Percentiles rank a stretch among this genome's conserved stretches.
Conservation (phyloP, 1,140 invertebrate genomes). For the Portunus trituberculatus region DNA sequence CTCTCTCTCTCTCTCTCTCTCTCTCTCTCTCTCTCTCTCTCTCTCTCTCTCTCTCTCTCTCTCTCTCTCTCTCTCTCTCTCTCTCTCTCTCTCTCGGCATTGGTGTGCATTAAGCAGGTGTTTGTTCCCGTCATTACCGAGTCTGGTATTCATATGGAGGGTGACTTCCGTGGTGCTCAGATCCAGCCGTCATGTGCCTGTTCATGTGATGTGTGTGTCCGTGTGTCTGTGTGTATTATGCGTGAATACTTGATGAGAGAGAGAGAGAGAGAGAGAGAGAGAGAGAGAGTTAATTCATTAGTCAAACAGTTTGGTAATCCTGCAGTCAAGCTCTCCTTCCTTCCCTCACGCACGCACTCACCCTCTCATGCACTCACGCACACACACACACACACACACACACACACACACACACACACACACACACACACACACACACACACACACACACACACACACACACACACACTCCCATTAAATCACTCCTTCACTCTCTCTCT, state of each 20-base stretch:
- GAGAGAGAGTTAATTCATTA: not conserved
- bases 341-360: not conserved
- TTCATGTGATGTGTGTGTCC: not conserved
- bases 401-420: not conserved
- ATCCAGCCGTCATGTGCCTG: not conserved
- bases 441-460: not conserved
- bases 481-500: not conserved
- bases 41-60: not conserved
- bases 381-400: conserved; percentile 17
- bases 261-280: conserved; percentile 17
- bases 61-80: not conserved
- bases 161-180: not conserved
- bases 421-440: not conserved
- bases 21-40: not conserved
- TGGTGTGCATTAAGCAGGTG: not conserved
- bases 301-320: conserved; percentile 6
- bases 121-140: not conserved
- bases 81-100: not conserved
- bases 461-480: not conserved
- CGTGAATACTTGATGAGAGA: not conserved
- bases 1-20: no score
- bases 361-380: not conserved
- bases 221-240: not conserved
- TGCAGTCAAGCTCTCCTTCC: not conserved
- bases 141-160: not conserved